A percentile compares a stretch with the other conserved stretches of the same genome.
Evolutionary conservation across 53 echinoderm and acorn worm genomes (phyloP).

Genomic region (Astropecten irregularis): DNA sequence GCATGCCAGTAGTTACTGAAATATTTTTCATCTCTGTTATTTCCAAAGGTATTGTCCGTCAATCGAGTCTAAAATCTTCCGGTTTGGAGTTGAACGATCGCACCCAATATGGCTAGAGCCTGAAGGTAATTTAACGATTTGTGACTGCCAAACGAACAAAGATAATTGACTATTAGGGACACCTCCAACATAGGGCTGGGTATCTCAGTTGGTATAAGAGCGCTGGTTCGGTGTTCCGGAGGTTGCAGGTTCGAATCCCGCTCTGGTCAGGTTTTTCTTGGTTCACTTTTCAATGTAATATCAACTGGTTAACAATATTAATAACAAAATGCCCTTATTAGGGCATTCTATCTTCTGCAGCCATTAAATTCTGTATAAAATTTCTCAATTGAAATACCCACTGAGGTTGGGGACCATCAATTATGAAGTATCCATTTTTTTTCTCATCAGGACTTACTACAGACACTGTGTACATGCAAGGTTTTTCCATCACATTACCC

Average conservation of each 20-base stretch:
- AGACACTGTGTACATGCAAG: conserved; percentile 90
- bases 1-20: too few relatives aligned
- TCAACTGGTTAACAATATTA: not conserved
- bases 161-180: too few relatives aligned
- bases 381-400: not conserved
- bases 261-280: too few relatives aligned
- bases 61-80: conserved; percentile 86
- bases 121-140: conserved; percentile 69
- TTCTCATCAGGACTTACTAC: conserved; percentile 89
- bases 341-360: too few relatives aligned
- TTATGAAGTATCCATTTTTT: not conserved
- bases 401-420: not conserved
- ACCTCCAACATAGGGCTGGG: too few relatives aligned
- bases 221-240: too few relatives aligned
- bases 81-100: conserved; percentile 77
- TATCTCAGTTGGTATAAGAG: too few relatives aligned
- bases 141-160: too few relatives aligned
- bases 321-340: too few relatives aligned
- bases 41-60: conserved; percentile 91
- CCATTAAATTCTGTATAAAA: too few relatives aligned
- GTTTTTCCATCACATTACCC: conserved; percentile 92
- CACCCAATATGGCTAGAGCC: conserved; percentile 97
- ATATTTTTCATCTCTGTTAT: not conserved
- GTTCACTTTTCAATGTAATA: too few relatives aligned
- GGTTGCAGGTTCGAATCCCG: too few relatives aligned